Evolutionary conservation across 2,113 vertebrate species (phyloP), one percentile per base, ranked within the genome.

Genomic region (Platanista minor): DNA sequence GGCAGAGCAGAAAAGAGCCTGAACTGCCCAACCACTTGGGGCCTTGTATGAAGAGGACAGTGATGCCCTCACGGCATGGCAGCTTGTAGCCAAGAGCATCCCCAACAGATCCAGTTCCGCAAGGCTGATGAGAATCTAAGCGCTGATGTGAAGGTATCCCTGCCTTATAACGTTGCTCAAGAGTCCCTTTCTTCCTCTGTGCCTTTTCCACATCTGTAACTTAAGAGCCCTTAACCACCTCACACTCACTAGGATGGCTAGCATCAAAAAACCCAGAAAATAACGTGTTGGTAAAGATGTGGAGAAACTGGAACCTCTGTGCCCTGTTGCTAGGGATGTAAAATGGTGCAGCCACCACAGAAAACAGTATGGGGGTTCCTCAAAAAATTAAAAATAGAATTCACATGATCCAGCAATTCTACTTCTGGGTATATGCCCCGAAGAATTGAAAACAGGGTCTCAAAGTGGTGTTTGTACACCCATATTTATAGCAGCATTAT

Each of bases 91-190:
- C 49, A 10, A 29, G 62, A 15, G 29, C 49, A 18, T 52, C 18
- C 15, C 31, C 27, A 11, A 10, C 29, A 87, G 89, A 61, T 3
- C 46, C 0, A 1, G 31, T 57, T 23, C 36, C 0, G 0, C 2
- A 2, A 10, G 46, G n/a, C 3, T 21, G 4, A 25, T 8, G 10
- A 9, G 25, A n/a, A 49, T 10, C 5, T 4, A 17, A 31, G 46
- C 2, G 3, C 9, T 1, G 21, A 9, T 17, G 1, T 6, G 2
- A 4, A 41, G 1, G 33, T 6, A 6, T 54, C 12, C 14, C 25
- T 6, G 54, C 18, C 78, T 62, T 7, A 25, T 5, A 5, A 14
- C 5, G 27, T 2, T 6, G 17, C 5, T 1, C 8, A 9, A 2
- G 49, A 2, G 49, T 33, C 41, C 46, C 59, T 75, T 80, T 33